phyloP scores from a whole-genome alignment of 2,888 invertebrate species.

The Lymantria monacha region DNA sequence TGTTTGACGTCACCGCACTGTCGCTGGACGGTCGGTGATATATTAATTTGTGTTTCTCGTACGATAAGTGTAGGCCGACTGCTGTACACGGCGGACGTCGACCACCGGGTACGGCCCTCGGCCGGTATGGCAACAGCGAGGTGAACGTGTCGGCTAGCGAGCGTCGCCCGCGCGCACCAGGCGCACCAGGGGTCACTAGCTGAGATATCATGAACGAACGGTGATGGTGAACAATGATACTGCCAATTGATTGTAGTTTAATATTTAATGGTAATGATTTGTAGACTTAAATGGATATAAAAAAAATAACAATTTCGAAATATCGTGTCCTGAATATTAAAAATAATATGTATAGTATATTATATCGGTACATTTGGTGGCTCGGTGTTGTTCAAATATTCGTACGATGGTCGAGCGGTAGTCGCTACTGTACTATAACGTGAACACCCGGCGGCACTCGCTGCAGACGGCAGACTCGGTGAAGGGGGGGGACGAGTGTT shows the following conservation, averaged over 20 bases:
- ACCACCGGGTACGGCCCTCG: conserved; percentile 6
- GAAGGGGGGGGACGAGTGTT: not conserved
- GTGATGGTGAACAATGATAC: conserved; percentile 67
- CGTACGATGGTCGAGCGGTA: conserved; percentile 5
- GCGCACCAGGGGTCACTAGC: conserved; percentile 42
- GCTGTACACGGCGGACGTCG: conserved; percentile 1
- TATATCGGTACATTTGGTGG: conserved; percentile 55
- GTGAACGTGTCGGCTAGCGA: not conserved
- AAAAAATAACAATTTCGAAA: conserved; percentile 61
- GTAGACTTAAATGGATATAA: conserved; percentile 53
- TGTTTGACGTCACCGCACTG: conserved; percentile 26
- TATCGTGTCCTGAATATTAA: conserved; percentile 73
- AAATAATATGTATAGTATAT: conserved; percentile 65
- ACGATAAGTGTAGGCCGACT: conserved; percentile 26
- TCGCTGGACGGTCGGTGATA: conserved; percentile 14
- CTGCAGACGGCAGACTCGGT: too few species aligned
- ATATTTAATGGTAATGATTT: conserved; percentile 71
- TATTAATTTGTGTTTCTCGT: conserved; percentile 29
- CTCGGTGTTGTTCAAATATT: conserved; percentile 43
- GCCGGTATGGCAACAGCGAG: conserved; percentile 12
- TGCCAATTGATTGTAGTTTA: conserved; percentile 79
- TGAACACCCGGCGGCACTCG: not conserved
- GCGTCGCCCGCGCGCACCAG: not conserved
- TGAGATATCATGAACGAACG: conserved; percentile 59
- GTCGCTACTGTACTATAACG: conserved; percentile 4